Percentiles rank a stretch among this genome's conserved stretches.
Evolutionary conservation across 2,113 vertebrate species (phyloP).

Genomic region (Ibidorhyncha struthersii): DNA sequence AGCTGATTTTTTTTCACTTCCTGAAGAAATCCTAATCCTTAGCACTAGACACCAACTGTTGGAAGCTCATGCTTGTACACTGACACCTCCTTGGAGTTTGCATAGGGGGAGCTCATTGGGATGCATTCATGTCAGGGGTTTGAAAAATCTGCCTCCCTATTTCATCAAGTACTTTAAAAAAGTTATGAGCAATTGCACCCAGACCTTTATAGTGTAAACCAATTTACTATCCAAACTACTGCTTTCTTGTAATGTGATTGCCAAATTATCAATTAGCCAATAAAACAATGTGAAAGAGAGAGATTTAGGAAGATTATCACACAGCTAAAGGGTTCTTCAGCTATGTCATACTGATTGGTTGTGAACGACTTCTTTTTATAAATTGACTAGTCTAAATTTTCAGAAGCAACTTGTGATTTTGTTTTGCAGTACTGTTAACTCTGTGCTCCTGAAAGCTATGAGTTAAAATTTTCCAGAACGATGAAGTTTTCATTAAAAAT

Average conservation of each 20-base stretch:
- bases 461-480: background rate
- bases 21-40: background rate
- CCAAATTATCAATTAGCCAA: background rate
- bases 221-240: background rate
- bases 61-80: background rate
- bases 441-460: background rate
- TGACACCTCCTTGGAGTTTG: background rate
- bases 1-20: background rate
- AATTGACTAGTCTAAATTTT: background rate
- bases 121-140: background rate
- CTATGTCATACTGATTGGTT: background rate
- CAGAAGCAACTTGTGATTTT: background rate
- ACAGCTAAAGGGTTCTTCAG: background rate
- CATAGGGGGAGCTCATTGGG: accelerated
- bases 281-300: background rate
- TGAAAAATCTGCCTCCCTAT: background rate
- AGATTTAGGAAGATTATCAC: background rate
- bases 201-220: background rate
- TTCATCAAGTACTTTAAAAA: background rate
- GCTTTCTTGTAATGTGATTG: background rate
- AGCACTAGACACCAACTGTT: background rate
- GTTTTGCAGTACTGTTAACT: background rate
- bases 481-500: background rate
- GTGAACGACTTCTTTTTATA: background rate
- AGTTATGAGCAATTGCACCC: background rate